These are phyloP conservation scores for Ochropacha duplaris DNA, from an alignment of 2,888 invertebrate genomes.

Conservation along the genomic window DNA sequence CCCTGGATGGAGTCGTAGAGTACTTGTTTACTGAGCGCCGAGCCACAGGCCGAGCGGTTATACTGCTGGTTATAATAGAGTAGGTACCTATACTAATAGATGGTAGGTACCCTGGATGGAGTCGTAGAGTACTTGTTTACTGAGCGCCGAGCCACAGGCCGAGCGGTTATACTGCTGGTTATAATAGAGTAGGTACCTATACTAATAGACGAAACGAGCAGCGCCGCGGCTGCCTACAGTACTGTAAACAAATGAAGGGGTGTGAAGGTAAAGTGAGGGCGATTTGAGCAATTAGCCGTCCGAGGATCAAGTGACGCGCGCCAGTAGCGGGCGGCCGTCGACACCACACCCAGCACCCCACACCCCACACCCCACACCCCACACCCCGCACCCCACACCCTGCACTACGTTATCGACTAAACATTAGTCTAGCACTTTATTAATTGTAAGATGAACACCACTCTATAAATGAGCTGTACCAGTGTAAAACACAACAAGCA, in stretches of 20 bases:
- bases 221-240: no score
- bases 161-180: no score
- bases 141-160: no score
- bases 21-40: no score
- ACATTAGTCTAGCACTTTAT: neutral
- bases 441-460: no score
- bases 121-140: neutral
- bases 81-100: no score
- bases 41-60: no score
- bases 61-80: no score
- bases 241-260: neutral
- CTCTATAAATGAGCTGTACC: no score
- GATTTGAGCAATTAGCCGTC: conserved; percentile 2
- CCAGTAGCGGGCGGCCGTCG: conserved; percentile 8
- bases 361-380: neutral
- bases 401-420: neutral
- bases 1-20: no score
- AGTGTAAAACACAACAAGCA: no score
- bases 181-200: neutral
- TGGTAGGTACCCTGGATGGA: no score
- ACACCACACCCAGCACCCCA: conserved; percentile 18
- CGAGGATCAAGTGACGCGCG: conserved; percentile 10
- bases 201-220: neutral
- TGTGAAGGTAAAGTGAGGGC: neutral
- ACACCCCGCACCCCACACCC: neutral